Evolutionary conservation across 2,888 invertebrate genomes (phyloP).

Genomic region (Meghimatium bilineatum): DNA sequence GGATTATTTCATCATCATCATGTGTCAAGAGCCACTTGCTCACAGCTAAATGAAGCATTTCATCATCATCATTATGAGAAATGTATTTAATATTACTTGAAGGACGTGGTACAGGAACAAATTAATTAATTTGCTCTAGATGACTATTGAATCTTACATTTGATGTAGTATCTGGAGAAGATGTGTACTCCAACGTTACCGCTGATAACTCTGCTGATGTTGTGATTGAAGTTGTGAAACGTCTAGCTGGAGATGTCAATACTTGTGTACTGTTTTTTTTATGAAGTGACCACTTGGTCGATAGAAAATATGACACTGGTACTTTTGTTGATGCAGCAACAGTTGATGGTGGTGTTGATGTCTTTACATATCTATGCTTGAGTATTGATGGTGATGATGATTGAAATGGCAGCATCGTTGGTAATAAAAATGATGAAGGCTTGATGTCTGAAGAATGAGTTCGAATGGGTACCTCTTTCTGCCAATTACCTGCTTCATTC

Average conservation of each 20-base stretch:
- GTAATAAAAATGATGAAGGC: background rate
- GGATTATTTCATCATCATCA: no score
- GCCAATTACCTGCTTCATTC: background rate
- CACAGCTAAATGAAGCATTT: no score
- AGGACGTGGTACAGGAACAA: no score
- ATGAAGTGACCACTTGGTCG: background rate
- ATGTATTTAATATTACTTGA: no score
- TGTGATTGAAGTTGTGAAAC: background rate
- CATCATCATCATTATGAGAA: no score
- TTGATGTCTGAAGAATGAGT: background rate
- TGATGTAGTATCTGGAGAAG: background rate
- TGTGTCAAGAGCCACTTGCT: no score
- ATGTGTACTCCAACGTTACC: background rate
- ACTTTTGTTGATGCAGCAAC: background rate
- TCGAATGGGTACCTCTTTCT: background rate
- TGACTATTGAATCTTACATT: background rate
- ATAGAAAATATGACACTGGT: background rate
- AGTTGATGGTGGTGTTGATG: background rate
- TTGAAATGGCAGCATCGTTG: background rate
- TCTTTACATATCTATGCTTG: background rate
- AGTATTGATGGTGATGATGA: background rate
- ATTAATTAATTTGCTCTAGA: no score
- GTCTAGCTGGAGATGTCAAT: background rate
- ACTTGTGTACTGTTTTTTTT: background rate
- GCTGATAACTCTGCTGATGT: background rate